A percentile compares a stretch with the other conserved stretches of the same genome.
Evolutionary conservation across 1,140 invertebrate genomes (phyloP).

Genomic region (Zeugodacus cucurbitae): DNA sequence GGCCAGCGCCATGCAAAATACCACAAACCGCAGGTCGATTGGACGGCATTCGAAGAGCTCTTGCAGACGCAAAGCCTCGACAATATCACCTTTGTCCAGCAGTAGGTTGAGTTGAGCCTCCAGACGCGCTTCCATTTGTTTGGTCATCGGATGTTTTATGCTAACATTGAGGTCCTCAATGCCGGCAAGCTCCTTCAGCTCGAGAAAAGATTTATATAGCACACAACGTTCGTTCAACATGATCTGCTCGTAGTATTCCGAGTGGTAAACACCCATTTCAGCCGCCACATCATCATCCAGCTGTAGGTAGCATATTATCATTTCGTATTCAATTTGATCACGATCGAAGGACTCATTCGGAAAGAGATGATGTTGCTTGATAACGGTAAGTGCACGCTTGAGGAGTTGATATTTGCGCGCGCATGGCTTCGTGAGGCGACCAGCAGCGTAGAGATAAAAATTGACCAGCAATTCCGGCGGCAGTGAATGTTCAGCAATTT

Average conservation of each 20-base stretch:
- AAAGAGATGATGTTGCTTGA: constrained; percentile 60
- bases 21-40: constrained; percentile 67
- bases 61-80: constrained; percentile 67
- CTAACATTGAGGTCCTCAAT: constrained; percentile 60
- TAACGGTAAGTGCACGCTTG: constrained; percentile 56
- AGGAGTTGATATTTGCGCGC: constrained; percentile 54
- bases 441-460: constrained; percentile 56
- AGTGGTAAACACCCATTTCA: constrained; percentile 55
- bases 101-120: constrained; percentile 57
- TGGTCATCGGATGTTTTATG: constrained; percentile 48
- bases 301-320: constrained; percentile 58
- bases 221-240: constrained; percentile 61
- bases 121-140: constrained; percentile 53
- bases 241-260: constrained; percentile 63
- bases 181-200: constrained; percentile 61
- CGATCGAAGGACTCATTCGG: constrained; percentile 62
- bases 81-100: constrained; percentile 64
- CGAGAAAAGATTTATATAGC: constrained; percentile 61
- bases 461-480: constrained; percentile 59
- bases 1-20: constrained; percentile 67
- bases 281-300: constrained; percentile 41
- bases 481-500: constrained; percentile 54
- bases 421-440: neutral
- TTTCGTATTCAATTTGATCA: constrained; percentile 64
- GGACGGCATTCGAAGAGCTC: constrained; percentile 66